Evolutionary conservation across 1,140 invertebrate genomes (phyloP).

Genomic region (Radopholus similis): DNA sequence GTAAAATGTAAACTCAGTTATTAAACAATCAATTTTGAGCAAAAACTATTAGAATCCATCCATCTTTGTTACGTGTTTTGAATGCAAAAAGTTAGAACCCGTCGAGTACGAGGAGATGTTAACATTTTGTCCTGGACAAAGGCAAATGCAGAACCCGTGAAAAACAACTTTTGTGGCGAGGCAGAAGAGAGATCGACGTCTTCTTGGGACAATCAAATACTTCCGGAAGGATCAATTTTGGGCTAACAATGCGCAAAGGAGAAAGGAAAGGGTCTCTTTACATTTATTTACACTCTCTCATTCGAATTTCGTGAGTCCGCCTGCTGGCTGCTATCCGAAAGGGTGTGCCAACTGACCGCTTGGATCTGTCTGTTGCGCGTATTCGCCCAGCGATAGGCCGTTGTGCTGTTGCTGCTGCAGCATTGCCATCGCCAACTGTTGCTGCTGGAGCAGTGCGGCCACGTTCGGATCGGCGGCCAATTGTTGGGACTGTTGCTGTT

Average conservation of each 20-base stretch:
- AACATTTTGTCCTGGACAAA: too few relatives aligned
- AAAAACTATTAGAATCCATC: neutral
- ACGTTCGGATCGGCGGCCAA: conserved; percentile 1
- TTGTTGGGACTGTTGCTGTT: conserved; percentile 16
- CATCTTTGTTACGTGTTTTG: neutral
- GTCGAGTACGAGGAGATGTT: too few relatives aligned
- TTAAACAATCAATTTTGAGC: neutral
- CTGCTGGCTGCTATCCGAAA: neutral
- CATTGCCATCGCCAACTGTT: conserved; percentile 1
- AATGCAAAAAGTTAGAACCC: too few relatives aligned
- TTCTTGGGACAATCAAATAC: too few relatives aligned
- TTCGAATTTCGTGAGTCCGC: too few relatives aligned
- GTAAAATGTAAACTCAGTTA: neutral
- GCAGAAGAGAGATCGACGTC: too few relatives aligned
- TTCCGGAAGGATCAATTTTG: neutral
- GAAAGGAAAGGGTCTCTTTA: neutral
- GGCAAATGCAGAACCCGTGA: too few relatives aligned
- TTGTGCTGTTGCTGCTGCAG: conserved; percentile 34
- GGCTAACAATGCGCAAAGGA: neutral
- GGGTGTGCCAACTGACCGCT: neutral
- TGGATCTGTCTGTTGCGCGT: neutral
- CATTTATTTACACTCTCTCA: too few relatives aligned
- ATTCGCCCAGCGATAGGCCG: neutral
- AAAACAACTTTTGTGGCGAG: too few relatives aligned
- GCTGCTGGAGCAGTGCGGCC: conserved; percentile 33